A percentile compares a stretch with the other conserved stretches of the same genome.
Evolutionary conservation across 92 coral and sea anemone genomes (phyloP).

Genomic region (Epizoanthus ramosus): DNA sequence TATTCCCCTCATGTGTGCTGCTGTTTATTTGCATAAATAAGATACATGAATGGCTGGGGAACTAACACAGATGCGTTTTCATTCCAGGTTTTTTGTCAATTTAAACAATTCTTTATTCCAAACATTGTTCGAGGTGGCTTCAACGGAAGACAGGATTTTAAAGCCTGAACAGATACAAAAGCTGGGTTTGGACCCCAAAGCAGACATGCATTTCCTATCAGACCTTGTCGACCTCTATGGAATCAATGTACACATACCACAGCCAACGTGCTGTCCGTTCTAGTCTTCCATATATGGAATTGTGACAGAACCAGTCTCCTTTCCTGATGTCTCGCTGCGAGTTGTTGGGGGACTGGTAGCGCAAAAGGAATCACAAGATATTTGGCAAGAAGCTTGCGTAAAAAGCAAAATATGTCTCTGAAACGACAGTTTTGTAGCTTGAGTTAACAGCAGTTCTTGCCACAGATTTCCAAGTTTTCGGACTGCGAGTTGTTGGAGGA

Average conservation of each 20-base stretch:
- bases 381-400: neutral
- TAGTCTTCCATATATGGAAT: slow-evolving; percentile 67
- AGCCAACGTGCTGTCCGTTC: slow-evolving; percentile 92
- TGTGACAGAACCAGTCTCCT: neutral
- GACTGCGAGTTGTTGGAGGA: too few species aligned
- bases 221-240: slow-evolving; percentile 93
- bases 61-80: neutral
- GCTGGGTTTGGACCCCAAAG: slow-evolving; percentile 91
- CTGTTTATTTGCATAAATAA: too few species aligned
- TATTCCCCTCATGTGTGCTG: too few species aligned
- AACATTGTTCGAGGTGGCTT: slow-evolving; percentile 89
- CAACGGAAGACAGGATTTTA: slow-evolving; percentile 88
- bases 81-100: slow-evolving; percentile 85
- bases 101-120: slow-evolving; percentile 91
- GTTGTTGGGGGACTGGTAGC: neutral
- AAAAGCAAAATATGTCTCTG: too few species aligned
- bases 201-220: slow-evolving; percentile 77
- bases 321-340: neutral
- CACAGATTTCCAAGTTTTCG: neutral
- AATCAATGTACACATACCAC: slow-evolving; percentile 83
- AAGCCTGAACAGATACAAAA: slow-evolving; percentile 75
- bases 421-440: too few species aligned
- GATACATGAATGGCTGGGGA: neutral
- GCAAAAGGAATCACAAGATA: neutral
- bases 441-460: too few species aligned